phyloP scores from a whole-genome alignment of 2,113 vertebrate species.

The Ranitomeya imitator region DNA sequence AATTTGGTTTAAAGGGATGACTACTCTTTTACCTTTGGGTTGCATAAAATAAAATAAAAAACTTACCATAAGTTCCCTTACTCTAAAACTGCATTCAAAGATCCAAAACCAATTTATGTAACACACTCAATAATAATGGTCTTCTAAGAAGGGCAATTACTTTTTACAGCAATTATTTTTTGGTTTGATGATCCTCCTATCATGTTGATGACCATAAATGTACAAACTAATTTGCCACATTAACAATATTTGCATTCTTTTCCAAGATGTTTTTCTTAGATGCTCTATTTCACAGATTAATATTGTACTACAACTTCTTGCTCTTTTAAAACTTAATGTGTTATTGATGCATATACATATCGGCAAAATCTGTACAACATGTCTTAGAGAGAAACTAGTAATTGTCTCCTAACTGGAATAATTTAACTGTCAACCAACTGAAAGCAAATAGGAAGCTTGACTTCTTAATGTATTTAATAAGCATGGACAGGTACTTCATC shows the following conservation, averaged over 20 bases:
- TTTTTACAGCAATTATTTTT: neutral
- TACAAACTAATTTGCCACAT: neutral
- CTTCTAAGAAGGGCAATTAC: too few species aligned
- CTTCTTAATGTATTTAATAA: constrained; percentile 8
- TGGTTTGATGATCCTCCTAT: too few species aligned
- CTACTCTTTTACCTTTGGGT: too few species aligned
- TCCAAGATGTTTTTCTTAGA: neutral
- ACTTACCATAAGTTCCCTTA: neutral
- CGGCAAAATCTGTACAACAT: neutral
- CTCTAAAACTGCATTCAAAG: neutral
- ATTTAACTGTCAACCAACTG: constrained; percentile 16
- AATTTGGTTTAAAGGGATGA: too few species aligned
- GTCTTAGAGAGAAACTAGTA: neutral
- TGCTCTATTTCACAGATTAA: neutral
- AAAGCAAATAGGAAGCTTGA: neutral
- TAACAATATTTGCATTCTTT: neutral
- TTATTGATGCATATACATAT: neutral
- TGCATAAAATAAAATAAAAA: too few species aligned
- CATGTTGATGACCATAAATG: neutral
- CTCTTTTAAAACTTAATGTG: neutral
- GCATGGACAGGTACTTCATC: constrained; percentile 1
- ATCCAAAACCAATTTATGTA: neutral
- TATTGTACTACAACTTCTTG: neutral
- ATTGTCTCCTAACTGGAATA: neutral
- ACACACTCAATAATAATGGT: neutral